These are phyloP conservation scores for Cepphus grylle DNA, from an alignment of 2,113 vertebrate species.

Conservation along the genomic window DNA sequence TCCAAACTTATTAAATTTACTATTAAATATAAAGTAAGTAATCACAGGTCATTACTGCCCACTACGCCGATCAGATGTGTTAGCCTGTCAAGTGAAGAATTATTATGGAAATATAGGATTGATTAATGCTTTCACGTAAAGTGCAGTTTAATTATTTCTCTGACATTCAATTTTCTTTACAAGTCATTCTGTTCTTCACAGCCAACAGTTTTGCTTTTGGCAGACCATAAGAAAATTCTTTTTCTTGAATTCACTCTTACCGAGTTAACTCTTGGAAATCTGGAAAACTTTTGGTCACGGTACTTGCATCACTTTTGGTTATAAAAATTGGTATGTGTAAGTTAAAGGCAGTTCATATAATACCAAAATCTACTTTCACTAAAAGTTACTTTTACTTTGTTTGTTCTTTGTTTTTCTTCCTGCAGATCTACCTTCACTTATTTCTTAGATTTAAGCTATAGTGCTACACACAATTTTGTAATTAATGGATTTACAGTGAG, in stretches of 20 bases:
- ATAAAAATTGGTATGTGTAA: not conserved
- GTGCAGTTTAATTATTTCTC: conserved; percentile 75
- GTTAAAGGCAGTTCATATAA: not conserved
- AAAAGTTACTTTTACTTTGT: not conserved
- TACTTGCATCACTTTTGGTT: not conserved
- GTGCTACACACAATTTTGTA: not conserved
- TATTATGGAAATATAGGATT: conserved; percentile 72
- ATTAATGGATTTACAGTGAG: not conserved
- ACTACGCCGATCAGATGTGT: conserved; percentile 79
- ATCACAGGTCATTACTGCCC: conserved; percentile 84
- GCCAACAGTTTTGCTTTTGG: conserved; percentile 63
- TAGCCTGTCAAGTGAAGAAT: conserved; percentile 72
- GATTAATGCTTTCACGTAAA: conserved; percentile 79
- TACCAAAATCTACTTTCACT: not conserved
- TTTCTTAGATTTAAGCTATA: not conserved
- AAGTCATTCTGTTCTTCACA: conserved; percentile 77
- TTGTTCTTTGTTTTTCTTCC: not conserved
- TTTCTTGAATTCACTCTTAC: conserved; percentile 45
- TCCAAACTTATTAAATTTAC: conserved; percentile 79
- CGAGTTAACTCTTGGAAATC: conserved; percentile 58
- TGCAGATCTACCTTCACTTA: not conserved
- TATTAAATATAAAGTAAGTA: conserved; percentile 83
- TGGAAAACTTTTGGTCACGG: not conserved
- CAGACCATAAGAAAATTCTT: conserved; percentile 43
- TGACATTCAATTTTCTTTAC: conserved; percentile 72